A percentile compares a stretch with the other conserved stretches of the same genome.
Evolutionary conservation across 37 sponge, comb jelly and placozoan genomes (phyloP).

Genomic region (Halichondria panicea): DNA sequence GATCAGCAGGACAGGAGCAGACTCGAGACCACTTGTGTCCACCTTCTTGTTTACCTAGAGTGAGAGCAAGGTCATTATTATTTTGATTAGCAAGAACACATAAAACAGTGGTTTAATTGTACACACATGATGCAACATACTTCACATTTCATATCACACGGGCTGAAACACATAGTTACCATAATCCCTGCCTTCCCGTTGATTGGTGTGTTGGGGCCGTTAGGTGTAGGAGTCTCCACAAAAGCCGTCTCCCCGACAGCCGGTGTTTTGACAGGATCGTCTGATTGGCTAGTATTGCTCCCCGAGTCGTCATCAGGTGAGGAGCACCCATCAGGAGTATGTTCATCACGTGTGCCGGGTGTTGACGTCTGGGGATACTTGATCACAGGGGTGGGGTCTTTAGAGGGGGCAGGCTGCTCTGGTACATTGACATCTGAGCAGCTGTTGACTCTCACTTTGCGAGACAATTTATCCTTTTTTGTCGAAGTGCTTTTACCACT

Average conservation of each 20-base stretch:
- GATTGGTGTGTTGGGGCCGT: too few relatives aligned
- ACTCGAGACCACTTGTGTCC: too few relatives aligned
- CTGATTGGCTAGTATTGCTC: neutral
- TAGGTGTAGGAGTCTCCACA: too few relatives aligned
- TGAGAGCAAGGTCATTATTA: too few relatives aligned
- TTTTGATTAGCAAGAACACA: too few relatives aligned
- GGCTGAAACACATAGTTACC: too few relatives aligned
- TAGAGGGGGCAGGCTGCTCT: neutral
- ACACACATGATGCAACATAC: too few relatives aligned
- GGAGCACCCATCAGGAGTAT: constrained; percentile 36
- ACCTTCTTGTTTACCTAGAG: too few relatives aligned
- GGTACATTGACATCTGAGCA: constrained; percentile 2
- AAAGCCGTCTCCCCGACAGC: neutral
- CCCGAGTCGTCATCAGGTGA: constrained; percentile 10
- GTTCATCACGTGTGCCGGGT: constrained; percentile 28
- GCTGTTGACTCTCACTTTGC: constrained; percentile 2
- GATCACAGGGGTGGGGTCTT: neutral
- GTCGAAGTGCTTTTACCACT: neutral
- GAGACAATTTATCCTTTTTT: constrained; percentile 1
- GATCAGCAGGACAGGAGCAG: too few relatives aligned
- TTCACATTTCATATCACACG: too few relatives aligned
- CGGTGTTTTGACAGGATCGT: neutral
- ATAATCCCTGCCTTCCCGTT: too few relatives aligned
- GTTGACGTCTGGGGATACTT: constrained; percentile 39
- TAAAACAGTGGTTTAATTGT: too few relatives aligned